phyloP scores from a whole-genome alignment of 2,888 invertebrate species.

The Craniophora ligustri region DNA sequence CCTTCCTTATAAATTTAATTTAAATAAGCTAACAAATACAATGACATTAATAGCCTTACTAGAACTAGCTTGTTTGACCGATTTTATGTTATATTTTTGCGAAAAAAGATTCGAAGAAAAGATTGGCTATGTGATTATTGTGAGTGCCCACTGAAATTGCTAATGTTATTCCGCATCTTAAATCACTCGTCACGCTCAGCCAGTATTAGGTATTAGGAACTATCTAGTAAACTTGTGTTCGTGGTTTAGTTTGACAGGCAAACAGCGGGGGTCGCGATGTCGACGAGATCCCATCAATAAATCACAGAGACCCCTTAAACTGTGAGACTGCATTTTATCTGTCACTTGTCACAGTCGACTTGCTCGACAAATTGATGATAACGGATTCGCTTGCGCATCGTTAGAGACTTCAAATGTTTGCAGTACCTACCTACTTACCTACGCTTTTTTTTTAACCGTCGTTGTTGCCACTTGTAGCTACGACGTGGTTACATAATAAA shows the following conservation, averaged over 20 bases:
- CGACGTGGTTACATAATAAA: no score
- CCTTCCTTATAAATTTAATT: no score
- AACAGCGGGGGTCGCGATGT: slow-evolving; percentile 23
- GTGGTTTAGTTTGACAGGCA: slow-evolving; percentile 36
- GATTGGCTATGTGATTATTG: slow-evolving; percentile 12
- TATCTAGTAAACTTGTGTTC: slow-evolving; percentile 41
- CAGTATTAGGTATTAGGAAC: slow-evolving; percentile 42
- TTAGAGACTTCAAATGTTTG: slow-evolving; percentile 42
- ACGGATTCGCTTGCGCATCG: slow-evolving; percentile 58
- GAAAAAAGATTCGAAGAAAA: not conserved
- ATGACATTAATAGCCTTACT: no score
- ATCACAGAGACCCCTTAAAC: slow-evolving; percentile 67
- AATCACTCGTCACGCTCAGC: slow-evolving; percentile 16
- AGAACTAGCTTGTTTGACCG: no score
- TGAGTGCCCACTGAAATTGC: slow-evolving; percentile 36
- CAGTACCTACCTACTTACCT: no score
- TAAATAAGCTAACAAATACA: no score
- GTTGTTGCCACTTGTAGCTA: no score
- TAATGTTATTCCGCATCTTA: slow-evolving; percentile 32
- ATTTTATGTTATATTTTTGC: no score
- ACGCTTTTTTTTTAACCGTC: no score
- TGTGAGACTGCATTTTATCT: slow-evolving; percentile 74
- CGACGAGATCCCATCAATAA: slow-evolving; percentile 65
- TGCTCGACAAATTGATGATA: slow-evolving; percentile 72
- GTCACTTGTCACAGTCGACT: slow-evolving; percentile 69